Evolutionary conservation across 2,113 vertebrate species (phyloP), one percentile per base, ranked within the genome.

Genomic region (Colius striatus): DNA sequence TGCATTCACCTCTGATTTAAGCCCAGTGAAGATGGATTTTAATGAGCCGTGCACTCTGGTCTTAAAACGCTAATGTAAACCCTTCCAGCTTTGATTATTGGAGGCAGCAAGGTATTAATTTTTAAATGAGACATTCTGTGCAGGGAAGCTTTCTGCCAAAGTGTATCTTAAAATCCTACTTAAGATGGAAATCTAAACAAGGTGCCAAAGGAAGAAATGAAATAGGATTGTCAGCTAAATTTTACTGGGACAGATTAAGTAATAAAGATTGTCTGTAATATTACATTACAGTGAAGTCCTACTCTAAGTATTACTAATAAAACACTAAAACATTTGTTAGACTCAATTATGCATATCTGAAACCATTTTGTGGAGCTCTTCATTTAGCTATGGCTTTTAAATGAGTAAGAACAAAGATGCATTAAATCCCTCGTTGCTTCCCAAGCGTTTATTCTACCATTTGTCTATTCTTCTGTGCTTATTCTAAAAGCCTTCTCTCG

Each of bases 171-270:
- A 91, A 55, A 79, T 53, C 50, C 41, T 86, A 13, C 34, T 88
- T 75, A 81, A 92, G 75, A 93, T 76, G 58, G 83, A 90, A 84
- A 84, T 78, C 79, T 86, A 96, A 96, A 90, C 76, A 93, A 95
- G 36, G 36, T 95, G 83, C 75, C 83, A 92, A 91, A 94, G 25
- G 30, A 60, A 72, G 65, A 87, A 81, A 70, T 20, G 17, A 65
- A 86, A 50, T 62, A 50, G 15, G 29, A 57, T 63, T 75, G 50
- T 65, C 90, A 84, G 70, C 53, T 90, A 76, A 75, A 77, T 93
- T 87, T 84, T 77, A 43, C 41, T 58, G 19, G 7, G 50, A 36
- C 26, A 61, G 23, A 62, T 87, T 88, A 57, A 36, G 32, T 61
- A 88, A 77, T 76, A 84, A 74, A 78, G 86, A 61, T 84, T 63